These are phyloP conservation scores for Antheraea assamensis DNA, from an alignment of 2,888 invertebrate species.

Conservation along the genomic window DNA sequence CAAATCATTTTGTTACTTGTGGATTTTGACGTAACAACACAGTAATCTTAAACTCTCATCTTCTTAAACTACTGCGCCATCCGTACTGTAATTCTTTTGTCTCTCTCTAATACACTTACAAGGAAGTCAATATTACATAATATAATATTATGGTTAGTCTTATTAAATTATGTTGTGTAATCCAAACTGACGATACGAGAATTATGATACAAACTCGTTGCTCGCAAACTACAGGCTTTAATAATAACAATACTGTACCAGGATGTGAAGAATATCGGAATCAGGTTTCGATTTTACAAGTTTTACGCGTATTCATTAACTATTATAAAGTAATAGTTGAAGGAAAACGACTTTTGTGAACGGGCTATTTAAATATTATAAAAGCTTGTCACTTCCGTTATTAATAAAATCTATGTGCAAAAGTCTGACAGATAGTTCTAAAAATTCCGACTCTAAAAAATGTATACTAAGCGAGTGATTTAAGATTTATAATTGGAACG, in stretches of 20 bases:
- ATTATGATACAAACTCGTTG: background rate
- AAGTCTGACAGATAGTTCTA: no score
- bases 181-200: background rate
- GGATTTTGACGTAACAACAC: no score
- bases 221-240: background rate
- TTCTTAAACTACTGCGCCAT: no score
- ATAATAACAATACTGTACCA: background rate
- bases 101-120: background rate
- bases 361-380: background rate
- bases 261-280: conserved; percentile 8
- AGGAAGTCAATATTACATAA: background rate
- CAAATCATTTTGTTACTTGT: no score
- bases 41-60: no score
- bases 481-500: no score
- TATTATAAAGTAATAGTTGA: background rate
- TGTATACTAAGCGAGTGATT: no score
- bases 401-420: background rate
- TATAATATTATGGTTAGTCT: background rate
- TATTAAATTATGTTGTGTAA: background rate
- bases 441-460: no score
- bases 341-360: background rate
- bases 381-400: background rate
- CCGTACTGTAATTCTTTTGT: no score
- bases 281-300: background rate
- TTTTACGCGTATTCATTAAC: background rate